phyloP scores from a whole-genome alignment of 2,888 invertebrate species.

The Phlogophora meticulosa region DNA sequence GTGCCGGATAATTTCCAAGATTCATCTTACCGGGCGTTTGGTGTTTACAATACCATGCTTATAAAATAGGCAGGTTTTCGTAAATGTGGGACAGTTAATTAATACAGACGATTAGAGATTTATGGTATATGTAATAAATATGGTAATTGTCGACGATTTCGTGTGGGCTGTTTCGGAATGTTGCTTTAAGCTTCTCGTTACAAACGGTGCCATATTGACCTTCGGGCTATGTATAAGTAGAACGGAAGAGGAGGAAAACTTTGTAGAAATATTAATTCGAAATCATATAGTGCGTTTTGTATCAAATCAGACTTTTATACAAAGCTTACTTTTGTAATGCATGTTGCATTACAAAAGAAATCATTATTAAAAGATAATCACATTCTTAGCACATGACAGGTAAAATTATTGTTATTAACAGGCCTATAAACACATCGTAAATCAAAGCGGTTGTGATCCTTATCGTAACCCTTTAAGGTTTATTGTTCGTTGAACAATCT shows the following conservation, averaged over 20 bases:
- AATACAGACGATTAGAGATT: conserved; percentile 41
- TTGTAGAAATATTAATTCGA: background rate
- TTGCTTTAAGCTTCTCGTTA: conserved; percentile 36
- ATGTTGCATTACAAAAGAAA: conserved; percentile 31
- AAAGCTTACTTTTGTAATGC: background rate
- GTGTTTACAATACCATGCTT: conserved; percentile 28
- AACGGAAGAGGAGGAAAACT: conserved; percentile 16
- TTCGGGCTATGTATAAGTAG: conserved; percentile 16
- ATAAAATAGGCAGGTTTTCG: conserved; percentile 1
- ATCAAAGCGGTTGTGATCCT: conserved; percentile 27
- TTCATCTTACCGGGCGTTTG: conserved; percentile 24
- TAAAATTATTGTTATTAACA: conserved; percentile 35
- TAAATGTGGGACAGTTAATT: conserved; percentile 42
- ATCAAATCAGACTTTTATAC: background rate
- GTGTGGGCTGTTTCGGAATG: conserved; percentile 51
- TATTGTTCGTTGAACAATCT: conserved; percentile 33
- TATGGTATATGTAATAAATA: conserved; percentile 46
- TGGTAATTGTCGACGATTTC: conserved; percentile 48
- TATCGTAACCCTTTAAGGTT: conserved; percentile 28
- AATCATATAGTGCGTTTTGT: background rate
- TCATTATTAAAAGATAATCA: conserved; percentile 27
- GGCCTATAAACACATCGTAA: conserved; percentile 42
- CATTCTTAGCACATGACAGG: conserved; percentile 28
- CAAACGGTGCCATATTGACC: conserved; percentile 43
- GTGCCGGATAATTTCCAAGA: conserved; percentile 40